Percentiles rank a stretch among this genome's conserved stretches.
Conservation (phyloP, 1,140 invertebrate genomes). For the Zaprionus gabonicus region DNA sequence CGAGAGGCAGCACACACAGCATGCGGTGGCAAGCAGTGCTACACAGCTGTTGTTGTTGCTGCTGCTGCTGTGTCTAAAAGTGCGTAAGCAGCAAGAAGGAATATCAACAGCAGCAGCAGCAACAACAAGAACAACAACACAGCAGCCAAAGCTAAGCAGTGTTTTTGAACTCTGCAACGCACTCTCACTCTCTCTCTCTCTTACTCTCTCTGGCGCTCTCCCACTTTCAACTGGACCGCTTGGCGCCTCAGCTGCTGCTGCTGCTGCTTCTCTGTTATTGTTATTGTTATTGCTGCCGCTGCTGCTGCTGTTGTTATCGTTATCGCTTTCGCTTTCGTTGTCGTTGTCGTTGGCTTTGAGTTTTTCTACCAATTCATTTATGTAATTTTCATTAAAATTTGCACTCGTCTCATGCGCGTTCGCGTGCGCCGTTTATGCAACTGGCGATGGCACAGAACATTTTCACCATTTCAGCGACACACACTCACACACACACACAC, state of each 20-base stretch:
- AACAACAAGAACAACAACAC: conserved; percentile 12
- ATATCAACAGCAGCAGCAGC: conserved; percentile 16
- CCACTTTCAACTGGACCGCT: conserved; percentile 29
- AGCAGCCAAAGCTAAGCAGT: conserved; percentile 6
- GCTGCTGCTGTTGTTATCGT: background rate
- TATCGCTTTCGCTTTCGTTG: background rate
- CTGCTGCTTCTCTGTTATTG: conserved; percentile 3
- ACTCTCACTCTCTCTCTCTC: conserved; percentile 8
- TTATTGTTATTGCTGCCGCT: conserved; percentile 6
- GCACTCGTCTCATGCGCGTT: conserved; percentile 48
- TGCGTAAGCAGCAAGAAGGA: conserved; percentile 17
- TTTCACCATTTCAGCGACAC: conserved; percentile 47
- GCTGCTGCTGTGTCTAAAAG: background rate
- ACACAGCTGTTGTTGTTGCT: conserved; percentile 15
- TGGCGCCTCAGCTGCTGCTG: conserved; percentile 24
- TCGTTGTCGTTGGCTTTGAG: background rate
- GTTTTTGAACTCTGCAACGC: conserved; percentile 23
- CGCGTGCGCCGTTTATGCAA: conserved; percentile 58
- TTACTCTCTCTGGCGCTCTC: background rate
- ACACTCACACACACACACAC: conserved; percentile 29
- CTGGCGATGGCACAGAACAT: conserved; percentile 46
- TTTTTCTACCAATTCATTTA: conserved; percentile 41
- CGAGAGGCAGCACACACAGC: background rate
- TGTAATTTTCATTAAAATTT: conserved; percentile 50
- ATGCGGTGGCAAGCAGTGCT: background rate